Percentiles rank a stretch among this genome's conserved stretches.
These are phyloP conservation scores for Garrulus glandarius DNA, from an alignment of 2,797 vertebrate genomes.

Conservation along the genomic window DNA sequence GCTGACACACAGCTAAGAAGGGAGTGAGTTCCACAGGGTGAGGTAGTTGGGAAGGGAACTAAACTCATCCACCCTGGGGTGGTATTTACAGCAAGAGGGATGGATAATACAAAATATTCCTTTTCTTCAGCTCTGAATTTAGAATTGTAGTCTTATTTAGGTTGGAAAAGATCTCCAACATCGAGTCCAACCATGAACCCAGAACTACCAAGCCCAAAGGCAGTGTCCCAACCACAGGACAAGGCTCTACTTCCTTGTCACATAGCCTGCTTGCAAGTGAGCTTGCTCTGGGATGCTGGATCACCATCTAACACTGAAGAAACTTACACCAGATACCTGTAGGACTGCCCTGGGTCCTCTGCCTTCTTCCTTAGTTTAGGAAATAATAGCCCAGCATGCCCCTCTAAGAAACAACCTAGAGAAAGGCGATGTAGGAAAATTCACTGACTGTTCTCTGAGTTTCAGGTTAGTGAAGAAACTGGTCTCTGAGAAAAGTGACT, in stretches of 20 bases:
- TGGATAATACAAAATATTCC: background rate
- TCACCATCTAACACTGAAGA: background rate
- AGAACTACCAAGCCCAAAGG: background rate
- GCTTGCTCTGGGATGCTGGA: background rate
- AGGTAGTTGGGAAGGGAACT: background rate
- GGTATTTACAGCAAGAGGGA: background rate
- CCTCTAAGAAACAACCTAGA: background rate
- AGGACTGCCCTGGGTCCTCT: background rate
- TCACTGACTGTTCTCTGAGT: slow-evolving; percentile 4
- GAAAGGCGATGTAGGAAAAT: background rate
- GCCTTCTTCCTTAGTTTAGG: background rate
- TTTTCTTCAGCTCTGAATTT: background rate
- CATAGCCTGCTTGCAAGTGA: background rate
- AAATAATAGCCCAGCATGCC: background rate
- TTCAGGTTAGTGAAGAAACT: slow-evolving; percentile 84
- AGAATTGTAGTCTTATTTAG: background rate
- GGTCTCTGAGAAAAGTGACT: slow-evolving; percentile 79
- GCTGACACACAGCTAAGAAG: background rate
- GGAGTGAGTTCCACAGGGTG: background rate
- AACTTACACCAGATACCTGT: background rate
- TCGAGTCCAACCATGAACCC: background rate
- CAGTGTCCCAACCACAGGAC: background rate
- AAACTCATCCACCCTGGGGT: background rate
- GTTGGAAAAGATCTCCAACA: background rate
- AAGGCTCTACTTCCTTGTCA: background rate